These are phyloP conservation scores for Eciton burchellii DNA, from an alignment of 1,140 invertebrate genomes.

Conservation along the genomic window DNA sequence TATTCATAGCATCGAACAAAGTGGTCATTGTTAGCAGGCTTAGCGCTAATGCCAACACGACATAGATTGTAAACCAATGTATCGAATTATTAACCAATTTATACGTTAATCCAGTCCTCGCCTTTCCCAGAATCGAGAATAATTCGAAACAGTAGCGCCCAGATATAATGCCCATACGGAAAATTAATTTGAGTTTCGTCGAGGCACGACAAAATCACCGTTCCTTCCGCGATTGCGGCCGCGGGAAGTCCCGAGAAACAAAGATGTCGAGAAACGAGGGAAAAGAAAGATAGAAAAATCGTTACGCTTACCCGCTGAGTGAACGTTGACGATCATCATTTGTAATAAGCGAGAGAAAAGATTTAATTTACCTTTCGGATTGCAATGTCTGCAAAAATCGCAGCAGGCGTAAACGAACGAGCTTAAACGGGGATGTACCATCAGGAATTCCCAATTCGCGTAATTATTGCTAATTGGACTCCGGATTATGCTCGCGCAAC, in stretches of 20 bases:
- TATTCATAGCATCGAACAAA: conserved; percentile 48
- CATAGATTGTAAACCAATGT: conserved; percentile 54
- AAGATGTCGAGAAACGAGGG: neutral
- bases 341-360: conserved; percentile 62
- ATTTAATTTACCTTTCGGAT: conserved; percentile 73
- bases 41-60: conserved; percentile 33
- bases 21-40: conserved; percentile 40
- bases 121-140: neutral
- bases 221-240: neutral
- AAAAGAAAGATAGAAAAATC: neutral
- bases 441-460: conserved; percentile 81
- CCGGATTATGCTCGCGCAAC: conserved; percentile 75
- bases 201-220: neutral
- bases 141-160: conserved; percentile 16
- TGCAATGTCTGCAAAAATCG: conserved; percentile 76
- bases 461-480: conserved; percentile 83
- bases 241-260: neutral
- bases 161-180: neutral
- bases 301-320: neutral
- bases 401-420: neutral
- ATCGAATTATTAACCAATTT: conserved; percentile 52
- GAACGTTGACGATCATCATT: conserved; percentile 62
- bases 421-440: conserved; percentile 60
- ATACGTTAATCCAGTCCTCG: conserved; percentile 30
- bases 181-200: conserved; percentile 22